phyloP scores from a whole-genome alignment of 2,113 vertebrate genomes.

The Oncorhynchus kisutch region DNA sequence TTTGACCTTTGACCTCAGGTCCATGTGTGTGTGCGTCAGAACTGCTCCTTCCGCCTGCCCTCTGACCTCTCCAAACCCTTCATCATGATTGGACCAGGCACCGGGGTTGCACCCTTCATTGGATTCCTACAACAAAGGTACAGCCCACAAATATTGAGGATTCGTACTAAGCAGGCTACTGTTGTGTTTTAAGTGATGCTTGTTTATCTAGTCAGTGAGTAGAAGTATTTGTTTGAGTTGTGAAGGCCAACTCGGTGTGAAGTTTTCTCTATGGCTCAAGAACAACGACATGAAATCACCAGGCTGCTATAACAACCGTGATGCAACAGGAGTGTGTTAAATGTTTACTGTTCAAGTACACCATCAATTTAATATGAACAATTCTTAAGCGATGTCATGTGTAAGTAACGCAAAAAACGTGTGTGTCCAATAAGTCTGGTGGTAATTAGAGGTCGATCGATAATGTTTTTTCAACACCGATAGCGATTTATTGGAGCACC shows the following conservation, averaged over 20 bases:
- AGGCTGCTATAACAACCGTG: too few species aligned
- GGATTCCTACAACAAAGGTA: conserved; percentile 95
- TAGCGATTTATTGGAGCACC: too few species aligned
- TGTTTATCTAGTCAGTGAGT: too few species aligned
- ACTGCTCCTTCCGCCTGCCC: conserved; percentile 80
- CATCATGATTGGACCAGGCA: conserved; percentile 93
- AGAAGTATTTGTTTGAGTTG: too few species aligned
- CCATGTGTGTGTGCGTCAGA: conserved; percentile 74
- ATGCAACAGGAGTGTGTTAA: background rate
- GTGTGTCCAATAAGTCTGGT: too few species aligned
- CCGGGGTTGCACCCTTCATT: conserved; percentile 91
- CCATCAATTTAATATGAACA: too few species aligned
- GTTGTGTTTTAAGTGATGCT: background rate
- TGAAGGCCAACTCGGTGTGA: too few species aligned
- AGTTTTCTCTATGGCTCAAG: too few species aligned
- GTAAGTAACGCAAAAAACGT: too few species aligned
- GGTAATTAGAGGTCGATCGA: too few species aligned
- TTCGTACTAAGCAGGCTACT: background rate
- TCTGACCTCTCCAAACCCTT: conserved; percentile 77
- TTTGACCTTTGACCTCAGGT: conserved; percentile 73
- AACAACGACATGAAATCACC: too few species aligned
- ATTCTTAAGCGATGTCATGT: conserved; percentile 22
- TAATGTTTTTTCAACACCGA: too few species aligned
- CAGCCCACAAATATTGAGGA: background rate
- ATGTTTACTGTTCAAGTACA: background rate